These are phyloP conservation scores for Eublepharis macularius DNA, from an alignment of 2,113 vertebrate species.

Conservation along the genomic window DNA sequence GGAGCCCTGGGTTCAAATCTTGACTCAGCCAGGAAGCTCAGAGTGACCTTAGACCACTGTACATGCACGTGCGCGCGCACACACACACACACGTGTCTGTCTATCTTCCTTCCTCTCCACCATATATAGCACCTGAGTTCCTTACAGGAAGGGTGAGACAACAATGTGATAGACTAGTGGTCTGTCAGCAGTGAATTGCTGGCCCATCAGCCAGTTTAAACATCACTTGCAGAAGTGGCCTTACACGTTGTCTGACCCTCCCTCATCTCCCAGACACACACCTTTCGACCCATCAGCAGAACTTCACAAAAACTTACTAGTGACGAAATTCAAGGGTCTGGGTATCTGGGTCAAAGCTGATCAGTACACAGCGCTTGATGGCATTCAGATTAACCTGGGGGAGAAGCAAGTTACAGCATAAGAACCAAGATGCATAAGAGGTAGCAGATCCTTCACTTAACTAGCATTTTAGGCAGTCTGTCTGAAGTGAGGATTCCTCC, in stretches of 20 bases:
- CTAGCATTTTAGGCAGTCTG: not conserved
- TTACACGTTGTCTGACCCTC: too few relatives aligned
- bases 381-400: conserved; percentile 87
- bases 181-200: not conserved
- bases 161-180: not conserved
- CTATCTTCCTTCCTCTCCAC: too few relatives aligned
- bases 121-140: too few relatives aligned
- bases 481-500: not conserved
- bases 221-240: not conserved
- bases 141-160: too few relatives aligned
- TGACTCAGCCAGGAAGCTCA: too few relatives aligned
- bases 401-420: rapidly evolving
- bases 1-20: too few relatives aligned
- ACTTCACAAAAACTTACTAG: conserved; percentile 81
- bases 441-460: too few relatives aligned
- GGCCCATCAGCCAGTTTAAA: not conserved
- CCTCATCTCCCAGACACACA: too few relatives aligned
- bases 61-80: too few relatives aligned
- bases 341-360: conserved; percentile 79
- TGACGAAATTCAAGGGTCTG: conserved; percentile 88
- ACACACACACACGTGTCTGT: too few relatives aligned
- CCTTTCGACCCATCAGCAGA: not conserved
- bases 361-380: conserved; percentile 88
- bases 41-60: too few relatives aligned
- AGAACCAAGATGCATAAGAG: not conserved